Conservation (phyloP, 30 jellyfish, hydroid and myxozoan species). For the Turritopsis dohrnii region DNA sequence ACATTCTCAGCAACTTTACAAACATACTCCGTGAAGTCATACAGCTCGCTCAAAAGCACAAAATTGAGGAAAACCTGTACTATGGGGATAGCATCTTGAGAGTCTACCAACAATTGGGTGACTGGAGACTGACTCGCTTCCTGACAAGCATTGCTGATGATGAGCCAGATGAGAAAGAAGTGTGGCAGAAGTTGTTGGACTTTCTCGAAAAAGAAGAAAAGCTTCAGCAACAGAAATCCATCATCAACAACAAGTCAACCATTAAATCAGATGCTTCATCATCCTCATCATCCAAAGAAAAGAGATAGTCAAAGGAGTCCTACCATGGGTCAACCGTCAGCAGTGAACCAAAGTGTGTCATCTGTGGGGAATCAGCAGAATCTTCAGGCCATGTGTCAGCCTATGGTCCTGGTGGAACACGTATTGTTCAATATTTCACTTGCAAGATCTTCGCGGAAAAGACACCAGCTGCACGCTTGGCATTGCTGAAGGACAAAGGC, state of each 20-base stretch:
- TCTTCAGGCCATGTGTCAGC: neutral
- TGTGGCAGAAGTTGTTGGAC: neutral
- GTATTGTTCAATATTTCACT: neutral
- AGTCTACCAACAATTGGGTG: too few relatives aligned
- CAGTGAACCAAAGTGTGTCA: neutral
- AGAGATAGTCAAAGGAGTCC: too few relatives aligned
- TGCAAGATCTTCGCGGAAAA: neutral
- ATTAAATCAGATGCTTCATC: too few relatives aligned
- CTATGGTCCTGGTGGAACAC: neutral
- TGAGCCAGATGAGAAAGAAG: neutral
- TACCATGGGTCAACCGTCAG: too few relatives aligned
- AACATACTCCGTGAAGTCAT: neutral
- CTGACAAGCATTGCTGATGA: too few relatives aligned
- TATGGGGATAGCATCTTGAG: too few relatives aligned
- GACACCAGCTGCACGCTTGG: neutral
- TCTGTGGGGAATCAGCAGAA: neutral
- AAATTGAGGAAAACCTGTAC: too few relatives aligned
- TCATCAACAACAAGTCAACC: neutral
- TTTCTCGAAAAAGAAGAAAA: neutral
- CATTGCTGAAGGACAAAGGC: too few relatives aligned
- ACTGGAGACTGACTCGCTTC: too few relatives aligned
- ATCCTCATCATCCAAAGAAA: neutral
- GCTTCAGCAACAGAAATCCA: neutral
- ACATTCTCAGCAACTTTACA: neutral
- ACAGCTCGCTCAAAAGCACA: slow-evolving; percentile 1